Evolutionary conservation across 2,888 invertebrate genomes (phyloP), one percentile per base, ranked within the genome.

Genomic region (Cryptocheilus praepositus): DNA sequence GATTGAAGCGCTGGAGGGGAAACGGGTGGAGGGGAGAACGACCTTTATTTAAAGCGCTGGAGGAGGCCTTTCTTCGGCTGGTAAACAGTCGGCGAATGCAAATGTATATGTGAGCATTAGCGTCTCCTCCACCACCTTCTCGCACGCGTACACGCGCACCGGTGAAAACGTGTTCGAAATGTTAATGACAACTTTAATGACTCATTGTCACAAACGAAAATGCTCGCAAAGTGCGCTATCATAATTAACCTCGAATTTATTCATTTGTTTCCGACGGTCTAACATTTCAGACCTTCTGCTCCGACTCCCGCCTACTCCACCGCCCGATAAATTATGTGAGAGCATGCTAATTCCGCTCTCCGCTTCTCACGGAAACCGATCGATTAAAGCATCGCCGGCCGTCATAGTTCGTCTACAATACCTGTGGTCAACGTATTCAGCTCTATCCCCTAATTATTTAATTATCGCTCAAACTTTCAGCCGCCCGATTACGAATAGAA

Each of bases 1-100:
- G 86, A 85, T 85, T 79, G 78, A 75, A 83, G 81, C 84, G 76
- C 76, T 74, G 82, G 79, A 82, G 83, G 84, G 82, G 85, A 80
- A 79, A 69, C 52, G n/a, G 22, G 55, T 76, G 79, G 80, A 76
- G 80, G 81, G 83, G 81, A 80, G 81, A 79, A 81, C 79, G 85
- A 85, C 82, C 83, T 85, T 83, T 83, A 83, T 85, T 85, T 84
- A 85, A 85, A 86, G 81, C 81, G 80, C 81, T 76, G 73, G 71
- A 75, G 79, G 81, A 83, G 81, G 76, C 74, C 79, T 81, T 81
- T 79, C 80, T 80, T 81, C 77, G 72, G 71, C 77, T 77, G 71
- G 77, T 77, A 79, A 79, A 79, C 78, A 79, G 74, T 78, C 73
- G 68, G 67, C 78, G 76, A 79, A 79, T 79, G 76, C 76, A 74